These are phyloP conservation scores for Zaprionus africanus DNA, from an alignment of 1,140 invertebrate species.

Conservation along the genomic window DNA sequence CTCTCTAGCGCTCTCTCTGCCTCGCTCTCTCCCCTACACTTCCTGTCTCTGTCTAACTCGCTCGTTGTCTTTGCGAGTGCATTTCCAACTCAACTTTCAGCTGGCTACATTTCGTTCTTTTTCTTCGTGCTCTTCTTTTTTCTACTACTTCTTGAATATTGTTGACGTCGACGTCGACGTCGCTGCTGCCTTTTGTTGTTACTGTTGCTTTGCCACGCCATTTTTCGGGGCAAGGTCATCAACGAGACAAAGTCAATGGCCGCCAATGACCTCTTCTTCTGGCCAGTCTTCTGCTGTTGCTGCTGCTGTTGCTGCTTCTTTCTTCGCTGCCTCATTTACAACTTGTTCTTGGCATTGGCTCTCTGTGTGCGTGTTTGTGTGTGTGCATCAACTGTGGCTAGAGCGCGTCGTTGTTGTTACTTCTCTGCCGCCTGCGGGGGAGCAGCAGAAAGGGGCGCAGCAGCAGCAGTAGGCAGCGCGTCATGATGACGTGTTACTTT, in stretches of 20 bases:
- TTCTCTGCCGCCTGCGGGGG: neutral
- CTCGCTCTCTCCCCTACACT: constrained; percentile 2
- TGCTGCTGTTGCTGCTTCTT: constrained; percentile 18
- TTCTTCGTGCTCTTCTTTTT: constrained; percentile 22
- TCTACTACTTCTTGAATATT: constrained; percentile 11
- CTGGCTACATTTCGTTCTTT: constrained; percentile 28
- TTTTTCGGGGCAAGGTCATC: constrained; percentile 84
- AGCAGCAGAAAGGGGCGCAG: neutral
- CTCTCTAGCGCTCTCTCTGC: constrained; percentile 11
- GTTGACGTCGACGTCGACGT: too few species aligned
- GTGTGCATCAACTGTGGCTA: constrained; percentile 16
- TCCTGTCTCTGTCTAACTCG: constrained; percentile 14
- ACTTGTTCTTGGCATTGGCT: constrained; percentile 77
- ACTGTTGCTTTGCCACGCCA: constrained; percentile 64
- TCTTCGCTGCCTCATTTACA: constrained; percentile 69
- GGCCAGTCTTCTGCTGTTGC: constrained; percentile 38
- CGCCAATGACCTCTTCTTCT: constrained; percentile 82
- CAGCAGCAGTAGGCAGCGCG: constrained; percentile 25
- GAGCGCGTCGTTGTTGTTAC: neutral
- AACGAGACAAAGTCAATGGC: constrained; percentile 83
- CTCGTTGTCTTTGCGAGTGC: constrained; percentile 47
- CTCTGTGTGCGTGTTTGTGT: neutral
- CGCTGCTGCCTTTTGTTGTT: constrained; percentile 17
- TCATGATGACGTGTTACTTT: constrained; percentile 78
- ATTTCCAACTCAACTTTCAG: constrained; percentile 53